Base-by-base conservation (phyloP, 2,797 vertebrate genomes). In the Pogoniulus pusillus region DNA sequence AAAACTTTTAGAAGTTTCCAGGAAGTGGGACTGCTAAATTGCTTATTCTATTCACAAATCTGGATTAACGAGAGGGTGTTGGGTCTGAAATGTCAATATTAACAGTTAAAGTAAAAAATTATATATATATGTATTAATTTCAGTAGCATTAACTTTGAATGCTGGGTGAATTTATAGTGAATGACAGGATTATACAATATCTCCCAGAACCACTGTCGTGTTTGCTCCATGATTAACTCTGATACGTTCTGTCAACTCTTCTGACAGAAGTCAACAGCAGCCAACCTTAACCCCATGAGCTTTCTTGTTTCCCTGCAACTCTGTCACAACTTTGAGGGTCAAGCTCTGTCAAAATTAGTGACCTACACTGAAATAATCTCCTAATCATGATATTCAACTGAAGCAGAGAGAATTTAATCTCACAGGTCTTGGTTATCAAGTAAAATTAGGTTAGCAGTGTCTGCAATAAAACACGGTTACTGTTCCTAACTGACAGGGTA, bases 401-500 rank as follows among this genome's bases (percentile, higher is more conserved):
- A 91, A 81, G 79, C 83, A 85, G 37, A 65, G 65, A 90, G 39
- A 93, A 95, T 92, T 83, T 93, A 87, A 96, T 94, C 94, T 96
- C 93, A 91, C 78, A 96, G 77, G 49, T 65, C 78, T 82, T 81
- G 69, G 27, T 84, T 91, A 88, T 83, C 41, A 55, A 87, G 75
- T 4, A 35, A 87, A 96, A 93, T 69, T 18, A 92, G 77, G 63
- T 60, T 60, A 92, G 69, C 43, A 69, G 53, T 53, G 62, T 32
- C 43, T 89, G 75, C 82, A 91, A 11, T 93, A 81, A 68, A 91
- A 65, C 54, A 47, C 27, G 37, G n/a, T 64, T 63, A 26, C 45
- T 6, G 2, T 69, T 90, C n/a, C 82, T 93, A 81, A 69, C 53
- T 55, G 78, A 47, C 11, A 78, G 69, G 49, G 41, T 62, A 84